A percentile compares a stretch with the other conserved stretches of the same genome.
Evolutionary conservation across 2,888 invertebrate genomes (phyloP).

Genomic region (Aspidiotus rigidus): DNA sequence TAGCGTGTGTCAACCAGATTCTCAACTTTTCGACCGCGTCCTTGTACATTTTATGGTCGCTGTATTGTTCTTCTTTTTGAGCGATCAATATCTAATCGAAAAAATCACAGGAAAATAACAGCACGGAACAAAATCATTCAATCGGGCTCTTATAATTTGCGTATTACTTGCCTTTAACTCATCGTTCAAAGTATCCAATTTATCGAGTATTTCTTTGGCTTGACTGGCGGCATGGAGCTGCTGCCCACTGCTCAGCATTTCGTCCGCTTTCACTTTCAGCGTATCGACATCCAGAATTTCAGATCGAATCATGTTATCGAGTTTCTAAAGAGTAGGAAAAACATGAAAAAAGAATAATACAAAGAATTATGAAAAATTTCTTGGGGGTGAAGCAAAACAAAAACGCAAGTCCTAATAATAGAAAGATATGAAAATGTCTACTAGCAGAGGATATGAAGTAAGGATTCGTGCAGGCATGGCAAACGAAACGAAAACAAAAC

Average conservation of each 20-base stretch:
- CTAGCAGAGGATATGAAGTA: too few species aligned
- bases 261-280: conserved; percentile 69
- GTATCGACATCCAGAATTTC: conserved; percentile 84
- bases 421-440: too few species aligned
- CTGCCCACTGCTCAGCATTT: conserved; percentile 77
- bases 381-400: too few species aligned
- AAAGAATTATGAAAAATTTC: not conserved
- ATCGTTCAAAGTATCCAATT: conserved; percentile 69
- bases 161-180: conserved; percentile 53
- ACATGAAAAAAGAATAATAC: conserved; percentile 21
- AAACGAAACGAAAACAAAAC: too few species aligned
- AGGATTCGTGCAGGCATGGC: too few species aligned
- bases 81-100: conserved; percentile 52
- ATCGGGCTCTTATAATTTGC: not conserved
- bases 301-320: conserved; percentile 79
- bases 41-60: conserved; percentile 79
- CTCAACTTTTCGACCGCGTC: conserved; percentile 84
- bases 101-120: conserved; percentile 22
- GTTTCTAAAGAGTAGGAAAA: conserved; percentile 46
- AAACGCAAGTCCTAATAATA: too few species aligned
- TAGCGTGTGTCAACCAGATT: conserved; percentile 75
- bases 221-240: conserved; percentile 72
- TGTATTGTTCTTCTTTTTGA: conserved; percentile 75
- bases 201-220: conserved; percentile 73
- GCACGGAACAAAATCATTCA: not conserved